Conservation (phyloP, 1,140 invertebrate genomes). For the Himalopsyche phryganea region DNA sequence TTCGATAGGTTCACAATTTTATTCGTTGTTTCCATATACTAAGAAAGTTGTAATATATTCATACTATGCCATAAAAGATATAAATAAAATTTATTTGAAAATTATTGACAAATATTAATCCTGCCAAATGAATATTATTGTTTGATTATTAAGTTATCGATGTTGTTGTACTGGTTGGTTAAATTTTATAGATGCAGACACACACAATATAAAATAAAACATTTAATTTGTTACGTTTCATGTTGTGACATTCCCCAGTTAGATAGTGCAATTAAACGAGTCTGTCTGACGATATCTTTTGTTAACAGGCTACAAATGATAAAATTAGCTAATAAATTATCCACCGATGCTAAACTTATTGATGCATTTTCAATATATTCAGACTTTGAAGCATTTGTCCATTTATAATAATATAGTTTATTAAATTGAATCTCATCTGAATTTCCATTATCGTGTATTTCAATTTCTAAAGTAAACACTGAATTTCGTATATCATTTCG, state of each 20-base stretch:
- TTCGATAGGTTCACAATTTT: constrained; percentile 17
- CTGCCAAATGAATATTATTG: constrained; percentile 27
- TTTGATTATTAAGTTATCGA: constrained; percentile 24
- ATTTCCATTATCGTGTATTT: too few relatives aligned
- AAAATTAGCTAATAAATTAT: too few relatives aligned
- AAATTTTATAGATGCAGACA: constrained; percentile 23
- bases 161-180: constrained; percentile 22
- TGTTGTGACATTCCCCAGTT: too few relatives aligned
- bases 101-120: constrained; percentile 23
- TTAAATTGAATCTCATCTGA: too few relatives aligned
- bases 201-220: constrained; percentile 16
- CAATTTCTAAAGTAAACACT: too few relatives aligned
- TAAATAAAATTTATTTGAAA: constrained; percentile 22
- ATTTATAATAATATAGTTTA: too few relatives aligned
- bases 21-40: constrained; percentile 11
- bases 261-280: neutral
- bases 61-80: constrained; percentile 16
- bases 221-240: constrained; percentile 1
- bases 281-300: too few relatives aligned
- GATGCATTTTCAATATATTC: too few relatives aligned
- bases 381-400: too few relatives aligned
- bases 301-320: too few relatives aligned
- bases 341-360: too few relatives aligned
- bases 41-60: constrained; percentile 21
- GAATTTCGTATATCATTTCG: too few relatives aligned